Evolutionary conservation across 2,113 vertebrate species (phyloP).

Genomic region (Theristicus caerulescens): DNA sequence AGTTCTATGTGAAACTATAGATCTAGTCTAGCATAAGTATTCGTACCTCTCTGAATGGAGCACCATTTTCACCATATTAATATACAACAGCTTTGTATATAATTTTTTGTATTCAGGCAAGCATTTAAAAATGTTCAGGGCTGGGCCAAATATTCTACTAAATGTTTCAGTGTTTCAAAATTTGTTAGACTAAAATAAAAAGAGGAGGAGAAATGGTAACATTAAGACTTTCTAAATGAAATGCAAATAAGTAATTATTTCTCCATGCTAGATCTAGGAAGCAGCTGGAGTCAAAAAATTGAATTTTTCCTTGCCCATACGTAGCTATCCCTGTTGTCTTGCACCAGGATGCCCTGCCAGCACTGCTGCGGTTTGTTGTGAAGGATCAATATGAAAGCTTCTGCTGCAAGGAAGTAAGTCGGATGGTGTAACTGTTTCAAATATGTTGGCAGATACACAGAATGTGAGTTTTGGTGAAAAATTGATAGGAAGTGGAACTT

Average conservation of each 20-base stretch:
- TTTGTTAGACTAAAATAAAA: not conserved
- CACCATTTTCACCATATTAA: not conserved
- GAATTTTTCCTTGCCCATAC: not conserved
- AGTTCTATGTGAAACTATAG: not conserved
- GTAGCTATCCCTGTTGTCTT: not conserved
- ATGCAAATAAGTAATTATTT: not conserved
- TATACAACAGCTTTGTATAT: not conserved
- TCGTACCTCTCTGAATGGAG: not conserved
- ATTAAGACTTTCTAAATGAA: not conserved
- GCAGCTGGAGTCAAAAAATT: not conserved
- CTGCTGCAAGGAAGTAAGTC: not conserved
- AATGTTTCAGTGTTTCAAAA: not conserved
- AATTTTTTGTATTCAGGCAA: not conserved
- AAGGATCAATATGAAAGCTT: not conserved
- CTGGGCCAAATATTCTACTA: not conserved
- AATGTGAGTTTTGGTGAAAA: not conserved
- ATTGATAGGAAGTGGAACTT: not conserved
- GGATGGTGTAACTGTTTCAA: not conserved
- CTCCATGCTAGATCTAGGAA: not conserved
- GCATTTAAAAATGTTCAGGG: not conserved
- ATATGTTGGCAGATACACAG: not conserved
- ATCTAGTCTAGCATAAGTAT: not conserved
- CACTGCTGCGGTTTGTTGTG: not conserved
- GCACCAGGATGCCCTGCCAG: not conserved
- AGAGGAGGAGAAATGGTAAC: not conserved